Conservation (phyloP, 1,140 invertebrate genomes). For the Watersipora subatra region DNA sequence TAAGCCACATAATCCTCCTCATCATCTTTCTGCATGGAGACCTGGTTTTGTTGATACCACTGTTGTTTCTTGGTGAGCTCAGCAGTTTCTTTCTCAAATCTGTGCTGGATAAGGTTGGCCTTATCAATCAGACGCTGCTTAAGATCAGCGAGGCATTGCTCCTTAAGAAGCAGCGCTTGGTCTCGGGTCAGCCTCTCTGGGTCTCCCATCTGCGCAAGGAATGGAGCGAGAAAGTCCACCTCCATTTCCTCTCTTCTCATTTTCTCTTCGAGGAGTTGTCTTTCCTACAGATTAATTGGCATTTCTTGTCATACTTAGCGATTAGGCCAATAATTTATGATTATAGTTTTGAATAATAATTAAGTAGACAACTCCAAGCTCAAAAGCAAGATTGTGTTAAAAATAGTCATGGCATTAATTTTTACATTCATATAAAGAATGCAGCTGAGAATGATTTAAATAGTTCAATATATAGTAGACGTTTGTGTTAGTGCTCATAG, state of each 20-base stretch:
- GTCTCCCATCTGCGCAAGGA: slow-evolving; percentile 36
- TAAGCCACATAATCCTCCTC: slow-evolving; percentile 41
- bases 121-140: slow-evolving; percentile 40
- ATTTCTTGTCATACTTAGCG: background rate
- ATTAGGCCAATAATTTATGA: background rate
- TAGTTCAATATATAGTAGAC: too few relatives aligned
- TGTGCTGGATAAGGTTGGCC: slow-evolving; percentile 40
- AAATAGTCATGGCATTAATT: background rate
- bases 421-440: too few relatives aligned
- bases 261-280: slow-evolving; percentile 30
- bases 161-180: slow-evolving; percentile 32
- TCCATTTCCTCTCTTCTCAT: slow-evolving; percentile 38
- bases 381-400: too few relatives aligned
- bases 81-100: slow-evolving; percentile 41
- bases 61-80: slow-evolving; percentile 39
- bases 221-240: slow-evolving; percentile 40
- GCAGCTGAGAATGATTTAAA: too few relatives aligned
- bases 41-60: slow-evolving; percentile 42
- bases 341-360: background rate
- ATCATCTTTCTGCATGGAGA: slow-evolving; percentile 39
- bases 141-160: slow-evolving; percentile 36
- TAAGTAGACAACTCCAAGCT: too few relatives aligned
- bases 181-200: slow-evolving; percentile 27
- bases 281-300: slow-evolving; percentile 21
- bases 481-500: too few relatives aligned